Base-by-base conservation (phyloP, 2,113 vertebrate genomes). In the Eulemur macaco region DNA sequence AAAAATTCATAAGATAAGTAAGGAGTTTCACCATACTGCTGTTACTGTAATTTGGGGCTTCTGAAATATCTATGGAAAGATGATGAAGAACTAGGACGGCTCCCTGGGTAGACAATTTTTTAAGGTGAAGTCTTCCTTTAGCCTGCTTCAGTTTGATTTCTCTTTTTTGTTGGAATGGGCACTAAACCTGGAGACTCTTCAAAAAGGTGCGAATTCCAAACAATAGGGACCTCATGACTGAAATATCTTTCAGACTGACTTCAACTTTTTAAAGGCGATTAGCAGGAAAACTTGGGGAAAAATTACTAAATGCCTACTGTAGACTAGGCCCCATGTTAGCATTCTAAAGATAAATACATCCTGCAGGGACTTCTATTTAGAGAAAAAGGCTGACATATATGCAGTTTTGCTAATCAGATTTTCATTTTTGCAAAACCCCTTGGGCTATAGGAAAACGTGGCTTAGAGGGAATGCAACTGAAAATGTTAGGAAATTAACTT, bases 131-230 rank as follows among this genome's bases (percentile, higher is more conserved):
- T 63, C 63, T 83, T 76, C 34, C 11, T 83, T 64, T 84, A 73
- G 8, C 11, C 21, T 71, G 4, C 85, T 74, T 64, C 17, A 31
- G 15, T 92, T 85, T 69, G 66, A 1, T 92, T 92, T 68, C 50
- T 66, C 23, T 52, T 81, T 84, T 92, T 47, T 76, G 39, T 73
- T 66, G 39, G 6, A 88, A 64, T 92, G 47, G 25, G 20, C 34
- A 89, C 6, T 56, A 56, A 89, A 47, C 31, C 54, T 42, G n/a
- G 13, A 89, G 21, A 42, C 3, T 63, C 37, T 47, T 47, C 31
- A n/a, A 39, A 94, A 94, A 93, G 31, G 10, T 64, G 13, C 91
- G 20, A 94, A 81, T 66, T 86, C 29, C 47, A 93, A 94, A 29
- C 31, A 77, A 4, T 37, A 73, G 45, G 81, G 50, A 15, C 13